Percentiles rank a stretch among this genome's conserved stretches.
These are phyloP conservation scores for Lophius americanus DNA, from an alignment of 2,797 vertebrate species.

Conservation along the genomic window DNA sequence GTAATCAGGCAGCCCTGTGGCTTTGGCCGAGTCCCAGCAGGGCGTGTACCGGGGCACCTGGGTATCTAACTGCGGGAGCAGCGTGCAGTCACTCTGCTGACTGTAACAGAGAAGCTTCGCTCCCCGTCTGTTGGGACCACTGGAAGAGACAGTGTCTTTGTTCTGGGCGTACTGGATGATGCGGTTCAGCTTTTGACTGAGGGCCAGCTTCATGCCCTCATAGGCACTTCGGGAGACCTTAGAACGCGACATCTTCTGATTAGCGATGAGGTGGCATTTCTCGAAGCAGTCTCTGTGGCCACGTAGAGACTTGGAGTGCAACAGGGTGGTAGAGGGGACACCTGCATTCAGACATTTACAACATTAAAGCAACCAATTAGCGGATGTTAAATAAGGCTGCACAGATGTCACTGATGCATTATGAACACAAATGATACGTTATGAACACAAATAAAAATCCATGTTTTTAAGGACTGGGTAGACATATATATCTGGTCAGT, in stretches of 20 bases:
- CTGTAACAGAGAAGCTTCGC: slow-evolving; percentile 86
- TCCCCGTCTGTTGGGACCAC: slow-evolving; percentile 80
- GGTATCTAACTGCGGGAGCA: slow-evolving; percentile 88
- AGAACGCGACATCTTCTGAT: slow-evolving; percentile 92
- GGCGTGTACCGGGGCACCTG: slow-evolving; percentile 93
- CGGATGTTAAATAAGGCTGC: neutral
- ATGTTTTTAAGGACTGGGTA: no score
- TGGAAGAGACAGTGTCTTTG: slow-evolving; percentile 86
- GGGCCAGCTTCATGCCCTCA: slow-evolving; percentile 91
- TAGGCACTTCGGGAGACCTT: slow-evolving; percentile 92
- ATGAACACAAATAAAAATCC: no score
- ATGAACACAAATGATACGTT: no score
- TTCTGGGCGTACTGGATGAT: slow-evolving; percentile 96
- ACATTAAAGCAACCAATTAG: slow-evolving; percentile 20
- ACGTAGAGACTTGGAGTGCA: slow-evolving; percentile 93
- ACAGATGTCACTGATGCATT: no score
- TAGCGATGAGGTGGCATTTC: slow-evolving; percentile 97
- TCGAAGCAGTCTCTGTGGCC: slow-evolving; percentile 99
- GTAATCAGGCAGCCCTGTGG: slow-evolving; percentile 68
- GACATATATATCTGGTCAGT: no score
- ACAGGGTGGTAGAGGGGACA: slow-evolving; percentile 87
- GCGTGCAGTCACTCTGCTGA: slow-evolving; percentile 87
- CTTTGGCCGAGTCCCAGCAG: slow-evolving; percentile 82
- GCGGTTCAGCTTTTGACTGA: slow-evolving; percentile 94
- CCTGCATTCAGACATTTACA: slow-evolving; percentile 82